Evolutionary conservation across 1,140 invertebrate species (phyloP), one percentile per base, ranked within the genome.

Genomic region (Stratiolaelaps scimitus): DNA sequence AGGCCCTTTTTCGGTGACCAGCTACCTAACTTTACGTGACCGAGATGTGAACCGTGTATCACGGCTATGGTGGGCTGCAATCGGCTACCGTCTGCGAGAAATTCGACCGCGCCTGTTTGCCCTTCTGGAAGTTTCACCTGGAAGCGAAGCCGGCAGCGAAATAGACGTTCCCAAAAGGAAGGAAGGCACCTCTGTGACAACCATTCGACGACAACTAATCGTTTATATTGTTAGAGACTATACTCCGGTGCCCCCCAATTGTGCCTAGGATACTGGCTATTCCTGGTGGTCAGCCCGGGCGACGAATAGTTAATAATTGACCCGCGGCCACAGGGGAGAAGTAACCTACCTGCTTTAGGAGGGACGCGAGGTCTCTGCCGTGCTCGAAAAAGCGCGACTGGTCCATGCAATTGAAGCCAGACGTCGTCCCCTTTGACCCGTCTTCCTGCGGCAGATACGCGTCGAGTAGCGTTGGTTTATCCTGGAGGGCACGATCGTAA

Each of bases 331-430:
- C n/a, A n/a, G n/a, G n/a, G n/a, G 23, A n/a, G 53, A 23, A 60
- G 2, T 60, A 34, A 23, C 53, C 26, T 23, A 60, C 53, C 53
- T 60, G 53, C 26, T 60, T 60, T 15, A 60, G 53, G 1, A 60
- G 53, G 53, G 26, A 26, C 4, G 53, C 53, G 13, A 60, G 53
- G 53, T 60, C 26, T 26, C 26, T 34, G 15, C 53, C 53, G 26
- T 60, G 53, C 34, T 60, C 53, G 53, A 60, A 60, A 15, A 60
- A 26, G 34, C 53, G 53, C 26, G 53, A 60, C 53, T 60, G 53
- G 15, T 60, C 53, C 53, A 60, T 60, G 10, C 53, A 60, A 60
- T 34, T 60, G 53, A 60, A 60, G 23, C 53, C 53, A n/a, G n/a
- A n/a, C 15, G 17, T 26, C 15, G 26, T 60, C 23, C 53, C 53